A percentile compares a stretch with the other conserved stretches of the same genome.
Conservation (phyloP, 2,113 vertebrate genomes). For the Panthera tigris region DNA sequence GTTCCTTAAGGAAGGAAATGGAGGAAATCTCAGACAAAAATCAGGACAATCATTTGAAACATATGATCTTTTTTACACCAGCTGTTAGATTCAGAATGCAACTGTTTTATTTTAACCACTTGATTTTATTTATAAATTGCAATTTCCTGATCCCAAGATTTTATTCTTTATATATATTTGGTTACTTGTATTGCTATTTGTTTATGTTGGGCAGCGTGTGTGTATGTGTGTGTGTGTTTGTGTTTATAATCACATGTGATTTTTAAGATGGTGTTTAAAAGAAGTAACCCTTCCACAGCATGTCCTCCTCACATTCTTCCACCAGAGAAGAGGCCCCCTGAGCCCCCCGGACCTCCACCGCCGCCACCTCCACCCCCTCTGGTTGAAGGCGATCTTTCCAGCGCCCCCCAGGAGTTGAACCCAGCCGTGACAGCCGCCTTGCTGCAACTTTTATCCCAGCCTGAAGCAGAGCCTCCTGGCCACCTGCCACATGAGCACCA, state of each 20-base stretch:
- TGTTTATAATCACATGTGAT: slow-evolving; percentile 77
- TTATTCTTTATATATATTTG: slow-evolving; percentile 74
- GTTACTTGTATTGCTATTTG: slow-evolving; percentile 73
- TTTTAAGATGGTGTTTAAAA: slow-evolving; percentile 88
- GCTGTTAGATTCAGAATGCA: slow-evolving; percentile 69
- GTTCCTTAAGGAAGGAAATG: slow-evolving; percentile 67
- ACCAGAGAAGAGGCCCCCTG: slow-evolving; percentile 93
- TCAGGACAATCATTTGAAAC: slow-evolving; percentile 67
- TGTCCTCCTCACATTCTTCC: slow-evolving; percentile 88
- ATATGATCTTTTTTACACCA: slow-evolving; percentile 64
- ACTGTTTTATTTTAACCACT: slow-evolving; percentile 69
- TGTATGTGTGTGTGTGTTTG: slow-evolving; percentile 43
- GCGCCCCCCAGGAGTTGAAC: slow-evolving; percentile 88
- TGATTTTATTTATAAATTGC: slow-evolving; percentile 75
- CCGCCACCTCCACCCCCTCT: slow-evolving; percentile 82
- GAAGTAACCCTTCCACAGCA: slow-evolving; percentile 89
- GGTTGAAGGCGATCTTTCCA: slow-evolving; percentile 81
- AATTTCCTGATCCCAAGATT: slow-evolving; percentile 68
- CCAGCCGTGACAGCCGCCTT: slow-evolving; percentile 93
- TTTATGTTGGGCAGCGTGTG: slow-evolving; percentile 67
- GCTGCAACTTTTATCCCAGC: slow-evolving; percentile 95
- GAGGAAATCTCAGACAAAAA: slow-evolving; percentile 67
- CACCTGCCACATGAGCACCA: slow-evolving; percentile 82
- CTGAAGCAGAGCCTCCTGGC: slow-evolving; percentile 87
- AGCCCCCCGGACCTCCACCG: slow-evolving; percentile 87